Evolutionary conservation across 2,113 vertebrate genomes (phyloP), one percentile per base, ranked within the genome.

Genomic region (Sceloporus undulatus): DNA sequence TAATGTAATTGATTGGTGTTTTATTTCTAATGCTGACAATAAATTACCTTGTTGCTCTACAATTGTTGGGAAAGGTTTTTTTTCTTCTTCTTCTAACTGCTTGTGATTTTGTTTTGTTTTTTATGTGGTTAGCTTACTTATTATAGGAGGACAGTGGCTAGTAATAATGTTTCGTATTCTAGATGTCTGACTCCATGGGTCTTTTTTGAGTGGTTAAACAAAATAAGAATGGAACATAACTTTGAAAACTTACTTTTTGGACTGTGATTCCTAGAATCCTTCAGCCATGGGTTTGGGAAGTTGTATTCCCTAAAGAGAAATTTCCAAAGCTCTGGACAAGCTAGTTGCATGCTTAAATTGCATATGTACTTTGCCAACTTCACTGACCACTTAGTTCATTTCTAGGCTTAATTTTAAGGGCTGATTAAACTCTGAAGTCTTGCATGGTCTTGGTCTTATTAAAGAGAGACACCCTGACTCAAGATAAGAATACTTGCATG

Each of bases 1-100:
- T 91, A 82, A 75, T 83, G 90, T 74, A 91, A 90, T 92, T 90
- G 65, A 92, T 90, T 90, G 87, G 27, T 54, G n/a, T 92, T 92
- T 86, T 66, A 85, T 65, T 52, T 29, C 48, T 56, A 52, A 76
- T 85, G 70, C 83, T 87, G 38, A 23, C 62, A 76, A 73, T 86
- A 89, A 82, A 52, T 40, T 42, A 82, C 66, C 90, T 85, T 76
- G 18, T 84, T 90, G 89, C 38, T 74, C 70, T 74, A 10, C 4
- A 1, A 75, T 80, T 75, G 82, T 81, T 80, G 78, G 84, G 7
- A 82, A 85, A 81, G 14, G 68, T 68, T 71, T 84, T 18, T 48
- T 21, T 52, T 65, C 85, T 56, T 48, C 21, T 52, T 65, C 85
- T 56, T 86, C n/a, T n/a, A 87, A 38, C 14, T 74, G 85, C 78